Evolutionary conservation across 30 jellyfish, hydroid and myxozoan genomes (phyloP).

Genomic region (Phacellophora camtschatica): DNA sequence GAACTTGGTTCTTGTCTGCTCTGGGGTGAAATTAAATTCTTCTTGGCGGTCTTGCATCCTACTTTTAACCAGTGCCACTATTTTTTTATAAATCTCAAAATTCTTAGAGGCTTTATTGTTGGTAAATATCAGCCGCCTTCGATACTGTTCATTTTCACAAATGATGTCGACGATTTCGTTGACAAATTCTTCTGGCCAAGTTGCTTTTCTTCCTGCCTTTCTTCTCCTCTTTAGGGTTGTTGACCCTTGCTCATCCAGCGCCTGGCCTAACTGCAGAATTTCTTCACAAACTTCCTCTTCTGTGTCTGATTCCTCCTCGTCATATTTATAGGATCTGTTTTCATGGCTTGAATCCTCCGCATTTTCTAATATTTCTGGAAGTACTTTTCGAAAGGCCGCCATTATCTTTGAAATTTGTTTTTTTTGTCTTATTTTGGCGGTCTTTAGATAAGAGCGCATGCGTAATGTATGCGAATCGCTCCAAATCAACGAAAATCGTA

Average conservation of each 20-base stretch:
- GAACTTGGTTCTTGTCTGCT: slow-evolving; percentile 14
- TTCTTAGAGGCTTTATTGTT: slow-evolving; percentile 15
- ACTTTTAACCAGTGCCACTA: slow-evolving; percentile 2
- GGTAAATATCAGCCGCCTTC: slow-evolving; percentile 19
- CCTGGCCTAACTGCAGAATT: slow-evolving; percentile 11
- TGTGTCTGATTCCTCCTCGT: background rate
- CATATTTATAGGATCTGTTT: background rate
- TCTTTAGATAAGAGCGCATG: too few relatives aligned
- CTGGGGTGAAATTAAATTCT: slow-evolving; percentile 1
- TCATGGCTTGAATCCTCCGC: background rate
- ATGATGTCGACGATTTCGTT: background rate
- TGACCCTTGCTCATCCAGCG: background rate
- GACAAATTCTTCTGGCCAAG: slow-evolving; percentile 13
- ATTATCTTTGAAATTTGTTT: background rate
- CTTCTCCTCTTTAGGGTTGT: slow-evolving; percentile 4
- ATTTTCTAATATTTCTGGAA: background rate
- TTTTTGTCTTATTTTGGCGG: background rate
- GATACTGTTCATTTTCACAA: background rate
- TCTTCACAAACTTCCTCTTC: slow-evolving; percentile 2
- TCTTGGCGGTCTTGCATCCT: slow-evolving; percentile 33
- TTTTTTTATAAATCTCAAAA: slow-evolving; percentile 11
- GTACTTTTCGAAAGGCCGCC: background rate
- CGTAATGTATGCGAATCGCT: too few relatives aligned
- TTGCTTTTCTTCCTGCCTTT: slow-evolving; percentile 25
- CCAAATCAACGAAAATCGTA: too few relatives aligned